Evolutionary conservation across 2,797 vertebrate species (phyloP).

Genomic region (Cheirogaleus major): DNA sequence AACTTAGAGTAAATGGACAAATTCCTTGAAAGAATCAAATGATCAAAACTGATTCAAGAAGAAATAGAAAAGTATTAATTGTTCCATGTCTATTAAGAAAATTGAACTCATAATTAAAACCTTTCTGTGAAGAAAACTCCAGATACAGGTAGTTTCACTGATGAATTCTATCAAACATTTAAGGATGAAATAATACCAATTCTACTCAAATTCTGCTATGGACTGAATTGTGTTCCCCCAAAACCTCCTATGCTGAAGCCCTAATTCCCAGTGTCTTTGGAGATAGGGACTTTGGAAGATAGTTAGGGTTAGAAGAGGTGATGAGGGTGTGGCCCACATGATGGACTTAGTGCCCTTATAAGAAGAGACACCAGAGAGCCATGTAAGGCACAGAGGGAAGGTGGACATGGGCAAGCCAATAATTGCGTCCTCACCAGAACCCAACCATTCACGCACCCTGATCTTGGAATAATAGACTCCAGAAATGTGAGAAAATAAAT

Average conservation of each 20-base stretch:
- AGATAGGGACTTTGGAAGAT: background rate
- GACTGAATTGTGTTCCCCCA: background rate
- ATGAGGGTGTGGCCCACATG: background rate
- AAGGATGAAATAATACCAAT: background rate
- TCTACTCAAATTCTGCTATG: background rate
- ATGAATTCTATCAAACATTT: background rate
- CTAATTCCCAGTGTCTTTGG: background rate
- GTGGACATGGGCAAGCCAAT: background rate
- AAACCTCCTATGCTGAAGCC: background rate
- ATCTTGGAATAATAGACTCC: background rate
- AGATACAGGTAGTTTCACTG: background rate
- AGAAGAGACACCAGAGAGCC: background rate
- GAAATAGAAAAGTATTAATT: background rate
- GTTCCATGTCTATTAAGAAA: background rate
- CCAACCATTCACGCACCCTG: background rate
- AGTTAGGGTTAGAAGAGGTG: background rate
- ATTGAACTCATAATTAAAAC: slow-evolving; percentile 24
- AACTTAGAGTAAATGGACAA: slow-evolving; percentile 8
- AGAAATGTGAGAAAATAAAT: background rate
- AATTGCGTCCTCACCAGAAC: background rate
- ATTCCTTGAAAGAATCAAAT: slow-evolving; percentile 33
- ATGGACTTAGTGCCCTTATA: background rate
- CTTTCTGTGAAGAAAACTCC: background rate
- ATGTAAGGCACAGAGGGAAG: background rate
- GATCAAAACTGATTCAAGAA: background rate